Evolutionary conservation across 2,113 vertebrate species (phyloP).

Genomic region (Sitta europaea): DNA sequence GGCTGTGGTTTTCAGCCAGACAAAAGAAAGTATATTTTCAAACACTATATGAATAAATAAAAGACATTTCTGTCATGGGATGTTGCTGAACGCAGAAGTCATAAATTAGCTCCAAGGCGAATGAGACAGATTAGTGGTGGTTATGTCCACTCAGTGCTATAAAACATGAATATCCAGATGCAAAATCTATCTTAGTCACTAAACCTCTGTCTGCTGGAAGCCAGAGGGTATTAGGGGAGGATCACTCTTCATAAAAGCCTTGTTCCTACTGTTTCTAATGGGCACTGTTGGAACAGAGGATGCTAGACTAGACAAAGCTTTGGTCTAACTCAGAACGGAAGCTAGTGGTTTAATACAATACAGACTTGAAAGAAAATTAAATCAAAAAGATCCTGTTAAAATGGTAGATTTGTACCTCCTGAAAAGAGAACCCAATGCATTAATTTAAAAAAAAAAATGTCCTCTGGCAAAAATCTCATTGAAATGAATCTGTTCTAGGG

Average conservation of each 20-base stretch:
- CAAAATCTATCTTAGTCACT: not conserved
- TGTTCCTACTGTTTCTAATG: not conserved
- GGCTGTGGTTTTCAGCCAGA: not conserved
- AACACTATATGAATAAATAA: not conserved
- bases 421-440: not conserved
- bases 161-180: constrained; percentile 11
- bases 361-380: constrained; percentile 7
- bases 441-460: not conserved
- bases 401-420: not conserved
- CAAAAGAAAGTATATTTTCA: not conserved
- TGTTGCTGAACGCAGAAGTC: not conserved
- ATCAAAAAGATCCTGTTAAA: not conserved
- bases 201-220: not conserved
- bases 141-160: not conserved
- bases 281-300: not conserved
- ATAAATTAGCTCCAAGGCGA: constrained; percentile 11
- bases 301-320: not conserved
- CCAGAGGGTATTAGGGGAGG: not conserved
- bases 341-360: not conserved
- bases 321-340: not conserved
- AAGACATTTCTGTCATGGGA: not conserved
- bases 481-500: not conserved
- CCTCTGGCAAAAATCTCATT: not conserved
- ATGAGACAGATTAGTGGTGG: not conserved
- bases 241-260: not conserved